Evolutionary conservation across 2,113 vertebrate genomes (phyloP), one percentile per base, ranked within the genome.

Genomic region (Anseranas semipalmata): DNA sequence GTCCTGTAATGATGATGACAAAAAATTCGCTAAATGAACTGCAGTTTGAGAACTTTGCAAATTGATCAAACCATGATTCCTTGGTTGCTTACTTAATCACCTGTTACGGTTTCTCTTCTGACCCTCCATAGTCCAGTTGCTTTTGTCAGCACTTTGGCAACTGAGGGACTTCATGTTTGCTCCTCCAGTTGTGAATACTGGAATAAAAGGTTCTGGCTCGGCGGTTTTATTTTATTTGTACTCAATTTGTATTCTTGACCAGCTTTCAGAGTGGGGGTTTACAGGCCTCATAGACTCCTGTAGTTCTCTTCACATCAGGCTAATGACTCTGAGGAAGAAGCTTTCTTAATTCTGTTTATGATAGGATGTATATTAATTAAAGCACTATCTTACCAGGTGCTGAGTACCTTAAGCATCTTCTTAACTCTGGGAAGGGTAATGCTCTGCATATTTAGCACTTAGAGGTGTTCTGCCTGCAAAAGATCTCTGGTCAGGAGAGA

Each of bases 71-170:
- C 58, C 30, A 5, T 70, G 87, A 89, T 92, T 96, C 80, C 74
- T 96, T 91, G 91, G 82, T 82, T 96, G 81, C 89, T 91, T 85
- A 71, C 89, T 97, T 97, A 97, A 97, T 95, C 14, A 50, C 62
- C 71, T 96, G 95, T 95, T 92, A 95, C 55, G 0, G 17, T 92
- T 32, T 85, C 81, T 84, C 71, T 72, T 67, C 78, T 93, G 80
- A 86, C 93, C 66, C 80, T 94, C 86, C 28, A 10, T 70, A 37
- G 66, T 45, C 73, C 37, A n/a, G n/a, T 55, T 91, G 84, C 87
- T 87, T 94, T 81, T 93, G 89, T 97, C 94, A 96, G 91, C 95
- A 93, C 50, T 92, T 87, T 5, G 6, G 62, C 5, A 4, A 39
- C 81, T 52, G 50, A 83, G 68, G 59, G 67, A 87, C 46, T 87